Evolutionary conservation across 2,113 vertebrate genomes (phyloP).

Genomic region (Corythoichthys intestinalis): DNA sequence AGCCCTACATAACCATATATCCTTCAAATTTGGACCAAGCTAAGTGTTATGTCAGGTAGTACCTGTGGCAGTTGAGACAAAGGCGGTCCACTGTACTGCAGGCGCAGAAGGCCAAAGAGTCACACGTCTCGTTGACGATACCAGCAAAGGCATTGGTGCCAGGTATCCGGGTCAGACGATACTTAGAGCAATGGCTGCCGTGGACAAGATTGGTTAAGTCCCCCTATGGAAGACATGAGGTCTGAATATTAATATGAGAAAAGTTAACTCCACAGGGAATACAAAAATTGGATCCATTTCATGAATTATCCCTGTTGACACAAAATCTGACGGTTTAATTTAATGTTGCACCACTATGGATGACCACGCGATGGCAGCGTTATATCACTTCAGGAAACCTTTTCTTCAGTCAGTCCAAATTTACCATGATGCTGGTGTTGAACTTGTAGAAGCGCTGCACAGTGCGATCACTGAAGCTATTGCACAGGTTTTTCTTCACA

Average conservation of each 20-base stretch:
- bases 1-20: not conserved
- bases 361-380: slow-evolving; percentile 46
- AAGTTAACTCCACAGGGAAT: not conserved
- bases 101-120: slow-evolving; percentile 94
- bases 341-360: not conserved
- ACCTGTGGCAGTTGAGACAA: slow-evolving; percentile 99
- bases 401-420: not conserved
- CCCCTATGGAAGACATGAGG: slow-evolving; percentile 69
- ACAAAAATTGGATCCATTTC: not conserved
- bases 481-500: slow-evolving; percentile 97
- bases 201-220: slow-evolving; percentile 97
- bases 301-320: not conserved
- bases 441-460: slow-evolving; percentile 98
- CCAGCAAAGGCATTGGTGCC: slow-evolving; percentile 96
- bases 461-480: slow-evolving; percentile 98
- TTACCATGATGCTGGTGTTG: slow-evolving; percentile 91
- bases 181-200: slow-evolving; percentile 95
- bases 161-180: slow-evolving; percentile 88
- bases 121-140: slow-evolving; percentile 95
- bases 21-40: not conserved
- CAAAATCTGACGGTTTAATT: not conserved
- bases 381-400: not conserved
- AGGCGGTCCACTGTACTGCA: slow-evolving; percentile 98
- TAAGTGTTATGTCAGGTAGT: not conserved
- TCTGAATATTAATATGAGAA: not conserved